These are phyloP conservation scores for Xestia xanthographa DNA, from an alignment of 2,888 invertebrate genomes.

Conservation along the genomic window DNA sequence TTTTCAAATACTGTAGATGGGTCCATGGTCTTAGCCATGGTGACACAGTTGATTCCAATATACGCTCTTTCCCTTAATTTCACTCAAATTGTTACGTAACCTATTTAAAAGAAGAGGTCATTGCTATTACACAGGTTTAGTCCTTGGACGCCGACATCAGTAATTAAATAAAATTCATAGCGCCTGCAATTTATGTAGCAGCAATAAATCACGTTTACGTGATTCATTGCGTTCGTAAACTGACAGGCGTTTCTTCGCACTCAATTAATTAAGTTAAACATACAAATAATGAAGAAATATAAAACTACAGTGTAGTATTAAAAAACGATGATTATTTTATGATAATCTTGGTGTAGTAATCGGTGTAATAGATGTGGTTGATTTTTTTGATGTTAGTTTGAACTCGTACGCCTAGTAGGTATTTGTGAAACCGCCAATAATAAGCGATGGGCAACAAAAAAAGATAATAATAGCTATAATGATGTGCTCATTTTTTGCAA, in stretches of 20 bases:
- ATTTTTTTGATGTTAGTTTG: not conserved
- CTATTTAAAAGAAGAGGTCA: not conserved
- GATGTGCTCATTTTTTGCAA: slow-evolving; percentile 41
- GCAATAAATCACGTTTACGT: slow-evolving; percentile 32
- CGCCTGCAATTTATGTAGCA: slow-evolving; percentile 22
- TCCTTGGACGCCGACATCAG: too few species aligned
- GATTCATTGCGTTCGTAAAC: not conserved
- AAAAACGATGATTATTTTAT: slow-evolving; percentile 6
- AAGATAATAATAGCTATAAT: slow-evolving; percentile 13
- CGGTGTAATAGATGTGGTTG: not conserved
- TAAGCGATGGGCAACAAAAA: slow-evolving; percentile 24
- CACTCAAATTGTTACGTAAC: not conserved
- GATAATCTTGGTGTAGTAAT: not conserved
- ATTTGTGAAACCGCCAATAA: slow-evolving; percentile 9
- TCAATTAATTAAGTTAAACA: not conserved
- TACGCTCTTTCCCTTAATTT: not conserved
- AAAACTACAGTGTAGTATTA: not conserved
- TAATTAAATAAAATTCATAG: not conserved
- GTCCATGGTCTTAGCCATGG: not conserved
- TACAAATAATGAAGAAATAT: not conserved
- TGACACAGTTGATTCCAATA: not conserved
- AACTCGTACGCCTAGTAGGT: not conserved
- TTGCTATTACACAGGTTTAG: not conserved
- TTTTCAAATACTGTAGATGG: not conserved
- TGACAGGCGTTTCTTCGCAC: slow-evolving; percentile 9